Percentiles rank a stretch among this genome's conserved stretches.
These are phyloP conservation scores for Aegotheles bennettii DNA, from an alignment of 2,113 vertebrate species.

Conservation along the genomic window DNA sequence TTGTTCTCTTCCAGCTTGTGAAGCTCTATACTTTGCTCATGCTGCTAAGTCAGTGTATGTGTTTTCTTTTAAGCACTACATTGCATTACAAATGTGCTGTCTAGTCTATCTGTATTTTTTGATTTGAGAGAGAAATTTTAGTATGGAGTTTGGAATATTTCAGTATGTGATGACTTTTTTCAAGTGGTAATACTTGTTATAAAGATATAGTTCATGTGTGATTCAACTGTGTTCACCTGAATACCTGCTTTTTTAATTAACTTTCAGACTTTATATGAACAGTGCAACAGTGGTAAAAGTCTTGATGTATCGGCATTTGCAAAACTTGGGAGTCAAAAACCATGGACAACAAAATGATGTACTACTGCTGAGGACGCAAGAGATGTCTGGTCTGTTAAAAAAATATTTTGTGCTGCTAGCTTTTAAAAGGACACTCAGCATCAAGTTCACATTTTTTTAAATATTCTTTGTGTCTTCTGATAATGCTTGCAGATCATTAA, in stretches of 20 bases:
- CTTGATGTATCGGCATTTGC: slow-evolving; percentile 72
- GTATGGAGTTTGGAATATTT: neutral
- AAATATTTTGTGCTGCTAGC: slow-evolving; percentile 9
- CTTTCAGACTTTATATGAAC: slow-evolving; percentile 81
- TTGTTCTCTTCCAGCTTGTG: neutral
- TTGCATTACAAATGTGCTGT: neutral
- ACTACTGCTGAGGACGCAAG: neutral
- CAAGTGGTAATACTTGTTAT: neutral
- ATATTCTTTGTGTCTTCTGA: neutral
- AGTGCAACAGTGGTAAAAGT: slow-evolving; percentile 72
- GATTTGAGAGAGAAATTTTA: neutral
- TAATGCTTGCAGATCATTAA: neutral
- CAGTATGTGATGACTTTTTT: neutral
- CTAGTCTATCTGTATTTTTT: neutral
- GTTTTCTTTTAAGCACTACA: neutral
- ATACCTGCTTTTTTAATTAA: neutral
- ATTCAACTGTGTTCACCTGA: neutral
- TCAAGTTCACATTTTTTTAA: neutral
- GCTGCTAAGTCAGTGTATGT: neutral
- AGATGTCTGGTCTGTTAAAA: neutral
- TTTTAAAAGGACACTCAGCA: slow-evolving; percentile 17
- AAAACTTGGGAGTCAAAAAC: slow-evolving; percentile 58
- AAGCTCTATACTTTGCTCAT: neutral
- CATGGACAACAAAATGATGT: slow-evolving; percentile 66
- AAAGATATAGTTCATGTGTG: neutral